phyloP scores from a whole-genome alignment of 2,797 vertebrate species.

The Rhinophrynus dorsalis region DNA sequence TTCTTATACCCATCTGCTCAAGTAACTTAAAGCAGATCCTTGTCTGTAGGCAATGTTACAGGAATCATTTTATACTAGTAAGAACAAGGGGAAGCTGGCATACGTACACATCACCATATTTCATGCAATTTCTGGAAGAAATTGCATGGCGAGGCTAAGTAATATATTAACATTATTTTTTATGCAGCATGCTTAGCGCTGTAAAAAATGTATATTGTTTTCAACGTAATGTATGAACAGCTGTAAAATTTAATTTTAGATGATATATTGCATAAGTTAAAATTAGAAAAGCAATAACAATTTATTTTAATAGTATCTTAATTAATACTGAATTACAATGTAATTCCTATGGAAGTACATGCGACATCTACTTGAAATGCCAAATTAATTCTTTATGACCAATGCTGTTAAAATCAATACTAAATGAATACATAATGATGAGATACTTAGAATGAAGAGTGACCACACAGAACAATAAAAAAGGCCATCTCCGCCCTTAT shows the following conservation, averaged over 20 bases:
- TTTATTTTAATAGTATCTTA: constrained; percentile 57
- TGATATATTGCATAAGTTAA: constrained; percentile 40
- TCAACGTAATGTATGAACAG: constrained; percentile 37
- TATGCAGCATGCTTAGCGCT: constrained; percentile 13
- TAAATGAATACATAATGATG: constrained; percentile 75
- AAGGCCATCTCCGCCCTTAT: constrained; percentile 56
- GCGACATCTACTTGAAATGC: constrained; percentile 60
- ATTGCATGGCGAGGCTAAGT: background rate
- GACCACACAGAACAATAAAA: constrained; percentile 65
- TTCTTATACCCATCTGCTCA: constrained; percentile 16
- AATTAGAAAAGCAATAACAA: constrained; percentile 58
- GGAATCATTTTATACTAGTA: background rate
- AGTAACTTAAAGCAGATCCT: constrained; percentile 13
- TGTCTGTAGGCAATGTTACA: background rate
- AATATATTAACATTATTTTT: constrained; percentile 13
- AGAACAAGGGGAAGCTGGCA: constrained; percentile 22
- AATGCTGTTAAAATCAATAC: constrained; percentile 66
- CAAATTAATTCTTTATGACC: constrained; percentile 77
- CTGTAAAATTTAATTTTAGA: constrained; percentile 47
- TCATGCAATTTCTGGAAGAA: background rate
- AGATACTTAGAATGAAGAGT: constrained; percentile 71
- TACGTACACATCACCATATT: background rate
- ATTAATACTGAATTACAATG: constrained; percentile 67
- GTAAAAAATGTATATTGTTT: constrained; percentile 36
- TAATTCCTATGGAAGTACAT: constrained; percentile 60